Evolutionary conservation across 2,113 vertebrate species (phyloP).

Genomic region (Vidua chalybeata): DNA sequence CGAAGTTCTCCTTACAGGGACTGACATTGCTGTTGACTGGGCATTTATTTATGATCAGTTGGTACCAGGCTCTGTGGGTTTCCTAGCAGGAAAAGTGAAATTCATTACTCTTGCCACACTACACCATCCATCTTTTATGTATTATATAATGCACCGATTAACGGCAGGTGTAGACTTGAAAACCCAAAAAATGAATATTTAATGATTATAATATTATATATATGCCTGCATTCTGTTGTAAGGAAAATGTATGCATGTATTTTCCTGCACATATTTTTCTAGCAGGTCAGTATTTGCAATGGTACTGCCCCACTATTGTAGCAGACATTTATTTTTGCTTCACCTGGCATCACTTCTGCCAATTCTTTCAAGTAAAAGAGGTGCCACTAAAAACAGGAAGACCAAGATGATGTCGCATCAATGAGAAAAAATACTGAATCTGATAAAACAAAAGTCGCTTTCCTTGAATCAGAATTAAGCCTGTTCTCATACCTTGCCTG

Average conservation of each 20-base stretch:
- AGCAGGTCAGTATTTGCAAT: neutral
- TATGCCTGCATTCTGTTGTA: neutral
- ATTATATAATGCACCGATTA: constrained; percentile 29
- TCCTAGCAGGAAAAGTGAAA: constrained; percentile 58
- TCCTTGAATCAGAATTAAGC: neutral
- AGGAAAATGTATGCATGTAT: neutral
- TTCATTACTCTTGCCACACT: constrained; percentile 64
- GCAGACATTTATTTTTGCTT: neutral
- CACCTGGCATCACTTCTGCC: neutral
- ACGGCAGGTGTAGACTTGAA: constrained; percentile 25
- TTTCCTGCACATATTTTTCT: neutral
- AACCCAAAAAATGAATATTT: constrained; percentile 53
- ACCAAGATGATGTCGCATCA: neutral
- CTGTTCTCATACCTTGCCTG: neutral
- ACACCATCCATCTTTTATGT: constrained; percentile 56
- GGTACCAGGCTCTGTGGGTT: constrained; percentile 48
- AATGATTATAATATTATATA: constrained; percentile 31
- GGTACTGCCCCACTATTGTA: neutral
- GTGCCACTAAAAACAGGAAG: neutral
- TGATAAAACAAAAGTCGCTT: neutral
- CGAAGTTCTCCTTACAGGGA: constrained; percentile 44
- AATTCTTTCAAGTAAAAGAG: neutral
- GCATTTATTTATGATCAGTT: constrained; percentile 64
- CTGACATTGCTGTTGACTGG: constrained; percentile 66
- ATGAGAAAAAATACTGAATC: neutral